Percentiles rank a stretch among this genome's conserved stretches.
These are phyloP conservation scores for Nannospalax galili DNA, from an alignment of 2,113 vertebrate genomes.

Conservation along the genomic window DNA sequence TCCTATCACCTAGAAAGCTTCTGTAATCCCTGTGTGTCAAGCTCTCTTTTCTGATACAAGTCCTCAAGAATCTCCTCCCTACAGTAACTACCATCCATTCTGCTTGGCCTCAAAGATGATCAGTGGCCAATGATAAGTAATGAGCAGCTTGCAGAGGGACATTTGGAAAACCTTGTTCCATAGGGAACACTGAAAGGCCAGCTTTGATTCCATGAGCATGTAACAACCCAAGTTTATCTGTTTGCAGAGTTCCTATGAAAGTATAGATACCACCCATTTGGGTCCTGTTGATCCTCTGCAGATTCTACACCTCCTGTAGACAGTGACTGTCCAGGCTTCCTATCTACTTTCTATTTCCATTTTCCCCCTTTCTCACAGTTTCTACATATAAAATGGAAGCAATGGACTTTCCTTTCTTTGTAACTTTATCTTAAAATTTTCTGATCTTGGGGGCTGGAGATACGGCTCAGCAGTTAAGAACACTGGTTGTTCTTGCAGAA, in stretches of 20 bases:
- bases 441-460: no score
- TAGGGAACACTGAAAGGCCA: neutral
- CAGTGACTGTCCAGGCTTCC: neutral
- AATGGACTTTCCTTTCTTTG: neutral
- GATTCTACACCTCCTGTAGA: accelerated
- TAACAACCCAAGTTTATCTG: neutral
- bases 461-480: no score
- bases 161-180: slow-evolving; percentile 24
- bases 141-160: neutral
- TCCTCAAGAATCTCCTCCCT: slow-evolving; percentile 16
- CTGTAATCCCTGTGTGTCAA: slow-evolving; percentile 60
- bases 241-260: neutral
- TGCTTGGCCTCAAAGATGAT: neutral
- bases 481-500: no score
- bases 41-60: slow-evolving; percentile 53
- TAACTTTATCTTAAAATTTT: neutral
- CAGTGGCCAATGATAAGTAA: neutral
- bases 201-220: neutral
- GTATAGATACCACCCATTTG: neutral
- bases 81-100: neutral
- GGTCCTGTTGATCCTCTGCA: neutral
- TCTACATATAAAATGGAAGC: neutral
- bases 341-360: neutral
- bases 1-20: slow-evolving; percentile 59
- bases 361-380: neutral